These are phyloP conservation scores for Artibeus lituratus DNA, from an alignment of 2,797 vertebrate genomes.

Conservation along the genomic window DNA sequence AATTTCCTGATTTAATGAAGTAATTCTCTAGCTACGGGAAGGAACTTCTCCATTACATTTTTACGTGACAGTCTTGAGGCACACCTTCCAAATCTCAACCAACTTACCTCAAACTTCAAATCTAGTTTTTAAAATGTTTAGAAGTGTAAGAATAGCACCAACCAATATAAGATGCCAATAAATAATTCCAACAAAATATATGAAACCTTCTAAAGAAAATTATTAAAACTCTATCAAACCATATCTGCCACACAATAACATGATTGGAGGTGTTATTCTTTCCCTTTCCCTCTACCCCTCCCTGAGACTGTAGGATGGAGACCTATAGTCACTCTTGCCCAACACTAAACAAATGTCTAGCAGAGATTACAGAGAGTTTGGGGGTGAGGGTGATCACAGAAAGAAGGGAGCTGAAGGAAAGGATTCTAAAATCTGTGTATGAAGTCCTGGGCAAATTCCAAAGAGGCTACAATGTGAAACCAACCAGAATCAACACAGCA, in stretches of 20 bases:
- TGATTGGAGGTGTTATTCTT: not conserved
- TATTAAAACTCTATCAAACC: not conserved
- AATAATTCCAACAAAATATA: not conserved
- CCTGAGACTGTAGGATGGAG: not conserved
- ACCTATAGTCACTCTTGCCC: not conserved
- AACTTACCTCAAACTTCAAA: slow-evolving; percentile 10
- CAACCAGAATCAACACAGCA: not conserved
- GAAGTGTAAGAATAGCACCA: not conserved
- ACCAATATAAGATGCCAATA: not conserved
- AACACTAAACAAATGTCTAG: not conserved
- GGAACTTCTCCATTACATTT: not conserved
- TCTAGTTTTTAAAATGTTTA: not conserved
- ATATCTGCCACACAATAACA: not conserved
- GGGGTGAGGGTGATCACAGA: not conserved
- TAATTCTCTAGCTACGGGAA: not conserved
- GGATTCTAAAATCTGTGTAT: not conserved
- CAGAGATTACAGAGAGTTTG: not conserved
- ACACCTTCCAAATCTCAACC: not conserved
- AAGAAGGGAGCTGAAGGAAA: not conserved
- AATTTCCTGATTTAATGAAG: not conserved
- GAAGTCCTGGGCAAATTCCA: not conserved
- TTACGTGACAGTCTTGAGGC: not conserved
- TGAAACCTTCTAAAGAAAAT: not conserved
- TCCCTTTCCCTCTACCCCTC: not conserved
- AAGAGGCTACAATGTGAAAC: not conserved